Base-by-base conservation (phyloP, 1,140 invertebrate species). In the Chlorops oryzae region DNA sequence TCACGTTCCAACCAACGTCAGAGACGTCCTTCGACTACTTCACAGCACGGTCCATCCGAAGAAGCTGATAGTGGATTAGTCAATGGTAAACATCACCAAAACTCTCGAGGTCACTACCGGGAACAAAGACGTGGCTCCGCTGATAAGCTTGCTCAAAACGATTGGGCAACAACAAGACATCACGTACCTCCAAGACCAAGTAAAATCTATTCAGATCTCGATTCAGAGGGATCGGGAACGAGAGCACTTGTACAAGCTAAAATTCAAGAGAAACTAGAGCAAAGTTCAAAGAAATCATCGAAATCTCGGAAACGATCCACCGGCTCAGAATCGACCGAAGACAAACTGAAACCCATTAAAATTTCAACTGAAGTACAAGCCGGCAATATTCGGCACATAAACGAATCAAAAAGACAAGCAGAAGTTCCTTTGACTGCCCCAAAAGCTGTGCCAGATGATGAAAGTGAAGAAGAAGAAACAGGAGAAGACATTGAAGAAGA, bases 201-300 rank as follows among this genome's bases (percentile, higher is more conserved):
- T n/a, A n/a, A n/a, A 48, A 65, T 71, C 47, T 72, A 71, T 54
- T 71, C 65, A 1, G 69, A 72, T 37, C 47, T 71, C 21, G 69
- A 71, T 22, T 70, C 69, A 0, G 69, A 68, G 34, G 69, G 65
- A 10, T 63, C 65, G 3, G 64, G 52, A 2, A 64, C 69, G 24
- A 51, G 61, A 7, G 69, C 69, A 4, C 37, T 72, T 21, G 69
- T 72, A 1, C 69, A 72, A 46, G 69, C 69, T 0, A 72, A 72
- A 50, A 72, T 72, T 5, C 65, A 65, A 37, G 64, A 72, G 46
- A 72, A 72, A 45, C 53, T 71, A 0, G 55, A 67, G 45, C 38
- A 5, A 15, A 51, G n/a, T 35, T 47, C 10, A 46, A 46, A 22
- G 57, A 65, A 43, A 51, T 53, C 0, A 61, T 61, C 27, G 50